Conservation (phyloP, 2,113 vertebrate genomes). For the Sinocyclocheilus grahami region DNA sequence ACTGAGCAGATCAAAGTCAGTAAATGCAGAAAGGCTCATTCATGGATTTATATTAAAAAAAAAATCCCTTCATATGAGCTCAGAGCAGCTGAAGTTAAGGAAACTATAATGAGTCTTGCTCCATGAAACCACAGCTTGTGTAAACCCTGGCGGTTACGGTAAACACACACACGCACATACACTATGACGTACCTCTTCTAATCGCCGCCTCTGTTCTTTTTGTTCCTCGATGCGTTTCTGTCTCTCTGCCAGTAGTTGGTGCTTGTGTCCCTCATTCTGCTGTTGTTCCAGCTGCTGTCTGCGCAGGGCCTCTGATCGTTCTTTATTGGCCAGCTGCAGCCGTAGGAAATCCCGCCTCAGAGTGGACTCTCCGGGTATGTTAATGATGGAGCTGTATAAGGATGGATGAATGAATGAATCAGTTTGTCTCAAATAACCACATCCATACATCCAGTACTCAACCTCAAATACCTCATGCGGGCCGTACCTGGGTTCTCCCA, state of each 20-base stretch:
- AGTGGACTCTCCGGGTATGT: constrained; percentile 92
- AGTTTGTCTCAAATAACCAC: neutral
- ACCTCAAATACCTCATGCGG: neutral
- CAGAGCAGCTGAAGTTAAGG: neutral
- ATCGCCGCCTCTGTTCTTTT: constrained; percentile 75
- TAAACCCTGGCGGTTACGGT: neutral
- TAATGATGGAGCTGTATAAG: constrained; percentile 86
- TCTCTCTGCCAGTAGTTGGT: constrained; percentile 89
- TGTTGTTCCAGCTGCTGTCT: constrained; percentile 94
- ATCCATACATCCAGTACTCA: neutral
- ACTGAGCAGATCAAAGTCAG: neutral
- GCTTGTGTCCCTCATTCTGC: constrained; percentile 96
- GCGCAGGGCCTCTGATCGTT: constrained; percentile 88
- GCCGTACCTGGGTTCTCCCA: constrained; percentile 89
- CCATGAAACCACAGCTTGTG: neutral
- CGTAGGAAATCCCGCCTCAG: constrained; percentile 91
- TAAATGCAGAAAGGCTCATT: neutral
- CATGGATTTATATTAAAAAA: neutral
- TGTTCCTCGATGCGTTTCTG: constrained; percentile 98
- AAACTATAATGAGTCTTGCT: too few species aligned
- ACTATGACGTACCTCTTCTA: constrained; percentile 85
- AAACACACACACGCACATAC: neutral
- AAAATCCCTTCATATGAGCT: neutral
- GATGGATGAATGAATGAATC: neutral
- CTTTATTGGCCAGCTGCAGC: constrained; percentile 94